Conservation (phyloP, 2,888 invertebrate genomes). For the Sarcophaga rosellei region DNA sequence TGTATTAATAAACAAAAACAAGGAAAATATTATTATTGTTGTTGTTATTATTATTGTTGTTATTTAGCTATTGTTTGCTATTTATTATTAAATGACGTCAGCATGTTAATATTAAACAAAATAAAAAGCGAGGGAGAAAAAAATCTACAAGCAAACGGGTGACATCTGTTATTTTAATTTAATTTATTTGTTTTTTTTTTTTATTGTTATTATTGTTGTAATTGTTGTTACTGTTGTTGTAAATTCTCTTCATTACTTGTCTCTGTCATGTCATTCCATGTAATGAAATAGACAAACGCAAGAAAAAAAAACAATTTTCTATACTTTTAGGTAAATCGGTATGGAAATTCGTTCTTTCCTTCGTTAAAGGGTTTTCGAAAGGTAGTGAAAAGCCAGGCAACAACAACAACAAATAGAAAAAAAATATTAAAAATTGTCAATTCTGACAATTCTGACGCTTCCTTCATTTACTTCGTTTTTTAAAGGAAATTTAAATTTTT, state of each 20-base stretch:
- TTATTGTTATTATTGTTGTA: not conserved
- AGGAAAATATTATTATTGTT: not conserved
- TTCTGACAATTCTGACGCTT: conserved; percentile 1
- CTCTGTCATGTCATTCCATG: too few relatives aligned
- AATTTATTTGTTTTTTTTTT: not conserved
- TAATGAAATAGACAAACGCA: too few relatives aligned
- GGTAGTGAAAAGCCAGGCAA: conserved; percentile 15
- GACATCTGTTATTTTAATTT: conserved; percentile 33
- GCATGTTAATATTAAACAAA: conserved; percentile 13
- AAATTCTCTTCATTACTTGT: too few relatives aligned
- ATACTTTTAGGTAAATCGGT: too few relatives aligned
- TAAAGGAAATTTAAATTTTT: not conserved
- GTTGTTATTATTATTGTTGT: not conserved
- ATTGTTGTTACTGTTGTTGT: not conserved
- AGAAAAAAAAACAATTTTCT: too few relatives aligned
- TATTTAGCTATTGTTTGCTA: too few relatives aligned
- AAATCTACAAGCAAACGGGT: not conserved
- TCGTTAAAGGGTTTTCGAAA: not conserved
- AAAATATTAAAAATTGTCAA: conserved; percentile 8
- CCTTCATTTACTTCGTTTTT: not conserved
- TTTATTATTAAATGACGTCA: conserved; percentile 19
- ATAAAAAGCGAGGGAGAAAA: not conserved
- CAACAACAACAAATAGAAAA: not conserved
- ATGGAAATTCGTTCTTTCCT: not conserved
- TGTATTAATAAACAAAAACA: not conserved